Base-by-base conservation (phyloP, 2,888 invertebrate genomes). In the Spodoptera littoralis region DNA sequence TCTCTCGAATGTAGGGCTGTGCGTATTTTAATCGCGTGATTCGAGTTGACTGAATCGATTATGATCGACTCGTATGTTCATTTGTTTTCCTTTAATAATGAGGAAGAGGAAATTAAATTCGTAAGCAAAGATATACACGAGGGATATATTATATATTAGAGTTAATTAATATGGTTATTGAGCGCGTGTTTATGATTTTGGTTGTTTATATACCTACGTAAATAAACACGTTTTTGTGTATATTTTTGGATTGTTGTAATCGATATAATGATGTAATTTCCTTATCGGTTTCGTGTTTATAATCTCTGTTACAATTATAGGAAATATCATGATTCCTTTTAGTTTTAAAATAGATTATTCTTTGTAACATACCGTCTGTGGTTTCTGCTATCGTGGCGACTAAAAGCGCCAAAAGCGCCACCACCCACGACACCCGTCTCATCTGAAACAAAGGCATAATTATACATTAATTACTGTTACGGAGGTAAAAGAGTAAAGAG, bases 321-420 rank as follows among this genome's bases (percentile, higher is more conserved):
- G 36, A 36, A 36, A 36, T 36, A 36, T 6, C 36, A 8, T 1
- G 36, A 9, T 36, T 36, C 36, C 36, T 36, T 36, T 8, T 36
- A 8, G 36, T 36, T 36, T 36, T 36, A 36, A 36, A 36, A 9
- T 9, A 9, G 0, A 36, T 8, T 9, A 36, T 30, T 6, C 3
- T 43, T 13, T 22, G 41, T 41, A 46, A 59, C 83, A 77, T 79
- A 93, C 93, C 93, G 82, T 92, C 90, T 30, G 84, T 83, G 41
- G 92, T 87, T 60, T 92, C 88, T 36, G 90, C 89, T 50, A 86
- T 64, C 43, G 84, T 80, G 24, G 86, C 79, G 60, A 86, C 81
- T 41, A 89, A 79, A 11, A 91, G 85, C 86, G 90, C 88, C 45
- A 88, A 70, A 11, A 93, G 87, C 84, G 90, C 88, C 71, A 88